Evolutionary conservation across 2,113 vertebrate genomes (phyloP), one percentile per base, ranked within the genome.

Genomic region (Brachypteracias leptosomus): DNA sequence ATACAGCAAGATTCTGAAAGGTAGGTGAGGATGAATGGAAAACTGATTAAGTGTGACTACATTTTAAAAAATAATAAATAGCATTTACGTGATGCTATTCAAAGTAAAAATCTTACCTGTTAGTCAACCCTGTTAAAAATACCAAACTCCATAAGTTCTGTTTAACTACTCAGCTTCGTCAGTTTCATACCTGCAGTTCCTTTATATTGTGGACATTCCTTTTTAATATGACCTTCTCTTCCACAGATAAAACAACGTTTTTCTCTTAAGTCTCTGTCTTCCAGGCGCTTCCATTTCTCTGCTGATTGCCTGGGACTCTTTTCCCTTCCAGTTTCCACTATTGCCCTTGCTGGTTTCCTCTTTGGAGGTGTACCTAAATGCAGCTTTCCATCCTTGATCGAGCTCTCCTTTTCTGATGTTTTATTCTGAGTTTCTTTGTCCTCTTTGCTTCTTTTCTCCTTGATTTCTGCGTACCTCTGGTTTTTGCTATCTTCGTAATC

Each of bases 171-270:
- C 36, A 38, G 54, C 5, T 71, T 36, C 13, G 74, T 42, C 9
- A 20, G 38, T 59, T 92, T 81, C 96, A 63, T 98, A 99, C 99
- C 99, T 98, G 98, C 81, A 95, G 97, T 87, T 95, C 97, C 98
- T 98, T 98, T 98, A 93, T 98, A 98, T 28, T 98, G 98, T 22
- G 98, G 98, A 67, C 99, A 99, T 92, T 99, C 99, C 94, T 98
- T 99, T 98, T 98, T 99, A 91, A 99, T 98, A 95, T 99, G 99
- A 73, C 98, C 93, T 94, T 97, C 98, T 90, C 98, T 98, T 84
- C 99, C 98, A 98, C 99, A 99, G 78, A 98, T 98, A 91, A 98
- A 99, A 95, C 99, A 99, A 63, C 99, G 98, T 31, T 98, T 98
- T 78, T 99, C 98, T 97, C 97, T 97, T 36, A 97, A 49, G 15